A percentile compares a stretch with the other conserved stretches of the same genome.
Evolutionary conservation across 2,797 vertebrate species (phyloP).

Genomic region (Hybognathus amarus): DNA sequence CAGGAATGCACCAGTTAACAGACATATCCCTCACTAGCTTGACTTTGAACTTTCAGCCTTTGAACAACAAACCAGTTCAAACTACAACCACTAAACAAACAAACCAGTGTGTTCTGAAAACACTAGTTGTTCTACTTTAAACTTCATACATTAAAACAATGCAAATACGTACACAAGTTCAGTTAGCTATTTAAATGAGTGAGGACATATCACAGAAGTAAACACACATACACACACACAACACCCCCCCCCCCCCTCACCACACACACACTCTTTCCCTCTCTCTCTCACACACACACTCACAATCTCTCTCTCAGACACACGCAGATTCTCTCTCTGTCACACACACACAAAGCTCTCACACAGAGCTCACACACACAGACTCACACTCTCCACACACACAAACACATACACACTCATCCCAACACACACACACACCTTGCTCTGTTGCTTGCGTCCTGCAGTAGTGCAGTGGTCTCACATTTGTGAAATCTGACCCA

Average conservation of each 20-base stretch:
- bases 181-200: neutral
- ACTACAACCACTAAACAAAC: neutral
- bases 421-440: constrained; percentile 73
- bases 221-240: too few species aligned
- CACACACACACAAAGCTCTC: constrained; percentile 30
- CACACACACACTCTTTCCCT: too few species aligned
- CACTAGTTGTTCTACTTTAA: neutral
- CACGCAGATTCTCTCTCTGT: neutral
- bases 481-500: constrained; percentile 80
- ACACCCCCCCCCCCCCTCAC: too few species aligned
- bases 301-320: too few species aligned
- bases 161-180: neutral
- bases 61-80: neutral
- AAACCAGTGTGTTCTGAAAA: neutral
- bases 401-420: constrained; percentile 66
- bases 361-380: constrained; percentile 37
- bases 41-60: neutral
- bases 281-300: too few species aligned
- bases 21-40: constrained; percentile 39
- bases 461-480: constrained; percentile 72
- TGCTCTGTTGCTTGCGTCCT: constrained; percentile 76
- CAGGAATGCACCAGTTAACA: constrained; percentile 63
- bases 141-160: neutral
- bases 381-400: constrained; percentile 9
- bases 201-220: neutral